Conservation (phyloP, 2,888 invertebrate species). For the Diaprepes abbreviatus region DNA sequence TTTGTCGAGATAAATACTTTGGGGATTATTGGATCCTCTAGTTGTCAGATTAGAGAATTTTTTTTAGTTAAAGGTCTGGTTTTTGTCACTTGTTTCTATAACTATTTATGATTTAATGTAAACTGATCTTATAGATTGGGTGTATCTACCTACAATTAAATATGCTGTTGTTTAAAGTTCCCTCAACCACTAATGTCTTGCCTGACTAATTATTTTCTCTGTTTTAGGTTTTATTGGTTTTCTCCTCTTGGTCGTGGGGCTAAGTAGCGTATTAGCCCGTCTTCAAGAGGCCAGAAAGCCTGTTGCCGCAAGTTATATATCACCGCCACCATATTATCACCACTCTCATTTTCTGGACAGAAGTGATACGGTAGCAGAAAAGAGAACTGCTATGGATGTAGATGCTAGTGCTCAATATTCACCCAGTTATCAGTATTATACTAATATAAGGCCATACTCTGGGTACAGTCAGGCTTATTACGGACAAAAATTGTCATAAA, state of each 20-base stretch:
- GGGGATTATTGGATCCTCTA: no score
- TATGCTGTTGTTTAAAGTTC: no score
- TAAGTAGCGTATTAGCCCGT: slow-evolving; percentile 64
- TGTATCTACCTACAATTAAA: no score
- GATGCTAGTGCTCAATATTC: background rate
- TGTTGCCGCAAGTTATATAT: slow-evolving; percentile 31
- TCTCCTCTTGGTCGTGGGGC: slow-evolving; percentile 66
- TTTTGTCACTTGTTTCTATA: no score
- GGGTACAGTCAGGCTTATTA: slow-evolving; percentile 18
- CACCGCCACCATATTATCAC: slow-evolving; percentile 35
- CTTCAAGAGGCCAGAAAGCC: slow-evolving; percentile 61
- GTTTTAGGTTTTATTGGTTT: slow-evolving; percentile 74
- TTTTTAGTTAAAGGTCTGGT: no score
- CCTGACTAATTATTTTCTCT: no score
- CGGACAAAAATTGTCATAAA: slow-evolving; percentile 6
- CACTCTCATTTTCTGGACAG: slow-evolving; percentile 37
- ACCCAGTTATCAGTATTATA: slow-evolving; percentile 35
- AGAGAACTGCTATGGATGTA: background rate
- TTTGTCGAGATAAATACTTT: no score
- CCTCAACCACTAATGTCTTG: no score
- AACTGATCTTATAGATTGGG: no score
- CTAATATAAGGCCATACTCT: slow-evolving; percentile 14
- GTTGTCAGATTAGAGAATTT: no score
- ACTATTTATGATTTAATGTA: no score
- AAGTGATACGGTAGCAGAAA: slow-evolving; percentile 35